Evolutionary conservation across 1,140 invertebrate genomes (phyloP), one percentile per base, ranked within the genome.

Genomic region (Pararge aegeria): DNA sequence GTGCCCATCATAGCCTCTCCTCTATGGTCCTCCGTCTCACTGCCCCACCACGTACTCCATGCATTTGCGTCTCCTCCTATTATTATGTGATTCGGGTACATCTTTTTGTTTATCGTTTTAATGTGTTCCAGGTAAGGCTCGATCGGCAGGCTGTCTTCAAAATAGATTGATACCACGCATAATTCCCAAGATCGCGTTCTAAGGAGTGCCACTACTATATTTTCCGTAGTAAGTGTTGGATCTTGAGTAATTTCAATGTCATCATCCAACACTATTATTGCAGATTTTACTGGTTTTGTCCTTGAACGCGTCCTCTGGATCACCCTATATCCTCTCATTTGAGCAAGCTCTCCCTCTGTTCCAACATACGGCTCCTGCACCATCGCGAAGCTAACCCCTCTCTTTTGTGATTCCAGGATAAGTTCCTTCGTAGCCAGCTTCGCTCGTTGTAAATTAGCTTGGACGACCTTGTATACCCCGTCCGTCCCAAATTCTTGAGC

Each of bases 31-130:
- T 10, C 20, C 0, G 10, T 21, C 1, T 4, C 0, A 21, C 66
- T 66, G 0, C 62, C 69, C 66, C 68, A 75, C 73, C 66, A 67
- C 1, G 18, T 19, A 18, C 55, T 75, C 16, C 61, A 58, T 1
- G 72, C 65, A 12, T 70, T 70, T 0, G 29, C 19, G 38, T 75
- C 68, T 0, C 72, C 72, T 2, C 66, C 68, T 1, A 71, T 13
- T 42, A 54, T 9, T 0, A 54, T 4, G 1, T 13, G 3, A 12
- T 10, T 1, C 1, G n/a, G 4, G 1, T 37, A 37, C 2, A 42
- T 19, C 16, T 40, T 12, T 2, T 10, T 2, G 0, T 10, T 12
- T 2, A 54, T 18, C 9, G 24, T 40, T 29, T 5, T 24, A 12
- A 54, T 15, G 9, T 49, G 55, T 2, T 57, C 46, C 44, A 57